Evolutionary conservation across 2,888 invertebrate genomes (phyloP).

Genomic region (Pseudococcus jackbeardsleyi): DNA sequence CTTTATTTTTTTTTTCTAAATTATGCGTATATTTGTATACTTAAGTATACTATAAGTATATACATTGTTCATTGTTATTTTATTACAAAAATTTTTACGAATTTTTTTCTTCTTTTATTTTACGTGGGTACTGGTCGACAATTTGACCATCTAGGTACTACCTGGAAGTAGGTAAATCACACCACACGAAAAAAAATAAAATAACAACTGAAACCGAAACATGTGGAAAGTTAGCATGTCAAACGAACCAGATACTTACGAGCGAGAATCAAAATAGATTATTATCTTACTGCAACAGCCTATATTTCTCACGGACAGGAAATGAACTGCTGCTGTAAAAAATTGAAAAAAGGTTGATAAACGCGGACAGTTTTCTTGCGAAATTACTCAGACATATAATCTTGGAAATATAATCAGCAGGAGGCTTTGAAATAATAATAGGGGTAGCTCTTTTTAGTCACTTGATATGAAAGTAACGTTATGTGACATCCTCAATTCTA

Average conservation of each 20-base stretch:
- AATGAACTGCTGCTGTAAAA: conserved; percentile 58
- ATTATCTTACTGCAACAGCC: conserved; percentile 44
- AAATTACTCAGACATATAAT: conserved; percentile 61
- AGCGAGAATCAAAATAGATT: conserved; percentile 33
- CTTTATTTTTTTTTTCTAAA: conserved; percentile 4
- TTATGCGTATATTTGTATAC: conserved; percentile 37
- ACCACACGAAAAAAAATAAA: neutral
- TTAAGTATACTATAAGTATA: conserved; percentile 11
- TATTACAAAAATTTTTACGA: conserved; percentile 55
- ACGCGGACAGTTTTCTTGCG: conserved; percentile 53
- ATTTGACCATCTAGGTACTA: neutral
- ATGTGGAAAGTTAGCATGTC: conserved; percentile 43
- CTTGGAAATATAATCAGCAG: conserved; percentile 60
- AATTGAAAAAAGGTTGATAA: conserved; percentile 61
- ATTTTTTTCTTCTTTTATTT: neutral
- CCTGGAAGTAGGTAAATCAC: conserved; percentile 10
- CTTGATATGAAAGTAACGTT: conserved; percentile 52
- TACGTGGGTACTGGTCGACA: neutral
- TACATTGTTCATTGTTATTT: conserved; percentile 52
- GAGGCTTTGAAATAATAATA: conserved; percentile 61
- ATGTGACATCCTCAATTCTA: conserved; percentile 56
- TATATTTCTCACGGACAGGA: conserved; percentile 56
- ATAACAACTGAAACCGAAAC: neutral
- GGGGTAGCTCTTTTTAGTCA: conserved; percentile 30
- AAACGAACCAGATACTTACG: conserved; percentile 28